Conservation (phyloP, 2,797 vertebrate genomes). For the Melanotaenia boesemani region DNA sequence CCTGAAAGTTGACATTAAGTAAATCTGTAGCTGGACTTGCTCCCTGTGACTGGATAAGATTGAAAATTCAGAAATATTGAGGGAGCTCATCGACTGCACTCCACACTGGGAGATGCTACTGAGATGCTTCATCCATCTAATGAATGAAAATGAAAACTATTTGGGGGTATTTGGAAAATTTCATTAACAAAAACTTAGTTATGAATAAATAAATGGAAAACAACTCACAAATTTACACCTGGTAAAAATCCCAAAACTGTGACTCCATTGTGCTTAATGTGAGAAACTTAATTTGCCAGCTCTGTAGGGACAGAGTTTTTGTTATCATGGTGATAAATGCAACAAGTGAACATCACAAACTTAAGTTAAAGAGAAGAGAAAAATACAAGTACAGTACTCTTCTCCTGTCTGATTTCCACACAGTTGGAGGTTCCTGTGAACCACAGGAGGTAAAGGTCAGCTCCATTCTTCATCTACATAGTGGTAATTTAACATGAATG, state of each 20-base stretch:
- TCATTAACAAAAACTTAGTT: not conserved
- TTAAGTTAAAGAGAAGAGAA: not conserved
- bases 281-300: not conserved
- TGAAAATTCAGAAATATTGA: not conserved
- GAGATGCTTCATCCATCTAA: not conserved
- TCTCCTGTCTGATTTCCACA: not conserved
- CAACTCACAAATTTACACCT: too few relatives aligned
- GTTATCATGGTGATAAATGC: not conserved
- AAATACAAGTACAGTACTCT: not conserved
- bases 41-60: not conserved
- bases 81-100: not conserved
- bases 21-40: not conserved
- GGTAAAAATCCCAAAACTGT: too few relatives aligned
- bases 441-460: slow-evolving; percentile 17
- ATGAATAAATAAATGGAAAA: not conserved
- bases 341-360: not conserved
- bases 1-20: slow-evolving; percentile 29
- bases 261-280: too few relatives aligned
- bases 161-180: too few relatives aligned
- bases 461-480: slow-evolving; percentile 1
- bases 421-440: not conserved
- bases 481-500: not conserved
- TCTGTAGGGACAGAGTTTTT: not conserved
- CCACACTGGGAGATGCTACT: not conserved
- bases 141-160: not conserved